phyloP scores from a whole-genome alignment of 2,113 vertebrate species.

The Apodemus speciosus region DNA sequence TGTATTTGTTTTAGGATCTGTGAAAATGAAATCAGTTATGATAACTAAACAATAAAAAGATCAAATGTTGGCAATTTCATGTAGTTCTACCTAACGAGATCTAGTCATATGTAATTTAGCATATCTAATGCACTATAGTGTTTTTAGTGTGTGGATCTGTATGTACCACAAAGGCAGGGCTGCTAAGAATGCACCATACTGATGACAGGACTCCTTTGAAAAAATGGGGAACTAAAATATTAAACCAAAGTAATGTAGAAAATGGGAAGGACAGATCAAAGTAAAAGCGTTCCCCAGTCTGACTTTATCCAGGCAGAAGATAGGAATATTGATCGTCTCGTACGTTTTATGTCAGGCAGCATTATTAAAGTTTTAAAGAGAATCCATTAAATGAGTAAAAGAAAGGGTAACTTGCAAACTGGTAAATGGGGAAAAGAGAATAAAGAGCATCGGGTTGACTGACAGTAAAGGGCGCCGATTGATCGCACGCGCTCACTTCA shows the following conservation, averaged over 20 bases:
- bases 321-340: slow-evolving; percentile 57
- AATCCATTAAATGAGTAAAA: slow-evolving; percentile 56
- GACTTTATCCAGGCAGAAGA: slow-evolving; percentile 49
- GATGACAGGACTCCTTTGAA: neutral
- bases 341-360: slow-evolving; percentile 35
- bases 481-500: neutral
- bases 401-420: slow-evolving; percentile 38
- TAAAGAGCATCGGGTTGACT: neutral
- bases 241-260: neutral
- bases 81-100: neutral
- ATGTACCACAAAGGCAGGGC: neutral
- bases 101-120: neutral
- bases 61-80: neutral
- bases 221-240: slow-evolving; percentile 17
- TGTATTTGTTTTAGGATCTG: neutral
- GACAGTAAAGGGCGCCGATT: neutral
- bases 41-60: slow-evolving; percentile 1
- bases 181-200: neutral
- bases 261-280: slow-evolving; percentile 41
- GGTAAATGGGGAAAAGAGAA: neutral
- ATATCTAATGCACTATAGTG: neutral
- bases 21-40: neutral
- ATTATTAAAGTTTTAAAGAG: slow-evolving; percentile 63
- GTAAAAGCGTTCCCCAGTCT: slow-evolving; percentile 24
- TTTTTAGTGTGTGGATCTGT: neutral